Evolutionary conservation across 35 echinoderm and acorn worm genomes (phyloP).

Genomic region (Lytechinus variegatus): DNA sequence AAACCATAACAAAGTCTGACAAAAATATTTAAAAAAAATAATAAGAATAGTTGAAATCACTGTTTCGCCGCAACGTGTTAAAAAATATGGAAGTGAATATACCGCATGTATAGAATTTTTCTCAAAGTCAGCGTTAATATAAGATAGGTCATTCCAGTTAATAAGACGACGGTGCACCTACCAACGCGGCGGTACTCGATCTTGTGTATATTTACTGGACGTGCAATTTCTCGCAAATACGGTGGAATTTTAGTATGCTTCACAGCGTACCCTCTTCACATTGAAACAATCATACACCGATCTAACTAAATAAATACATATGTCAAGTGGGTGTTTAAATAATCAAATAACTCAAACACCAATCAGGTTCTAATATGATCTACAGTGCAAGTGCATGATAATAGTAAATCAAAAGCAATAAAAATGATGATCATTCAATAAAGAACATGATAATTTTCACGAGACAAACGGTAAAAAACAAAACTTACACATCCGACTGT

Average conservation of each 20-base stretch:
- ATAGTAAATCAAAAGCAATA: not conserved
- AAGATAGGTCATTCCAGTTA: not conserved
- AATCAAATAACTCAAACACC: not conserved
- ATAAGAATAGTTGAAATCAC: not conserved
- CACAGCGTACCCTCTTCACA: not conserved
- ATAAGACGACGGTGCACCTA: not conserved
- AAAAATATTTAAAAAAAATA: too few species aligned
- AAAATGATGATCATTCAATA: not conserved
- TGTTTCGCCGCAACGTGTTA: not conserved
- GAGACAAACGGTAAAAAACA: too few species aligned
- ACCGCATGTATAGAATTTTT: not conserved
- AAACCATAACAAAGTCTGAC: too few species aligned
- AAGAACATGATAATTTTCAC: not conserved
- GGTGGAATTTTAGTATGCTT: not conserved
- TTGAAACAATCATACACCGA: not conserved
- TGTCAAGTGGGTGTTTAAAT: not conserved
- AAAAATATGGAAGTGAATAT: not conserved
- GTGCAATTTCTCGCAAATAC: conserved; percentile 16
- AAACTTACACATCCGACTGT: too few species aligned
- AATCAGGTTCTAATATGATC: not conserved
- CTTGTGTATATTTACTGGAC: not conserved
- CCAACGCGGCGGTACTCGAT: not conserved
- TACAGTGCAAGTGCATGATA: not conserved
- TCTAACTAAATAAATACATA: not conserved
- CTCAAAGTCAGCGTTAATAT: not conserved